These are phyloP conservation scores for Diceros bicornis DNA, from an alignment of 2,797 vertebrate species.

Conservation along the genomic window DNA sequence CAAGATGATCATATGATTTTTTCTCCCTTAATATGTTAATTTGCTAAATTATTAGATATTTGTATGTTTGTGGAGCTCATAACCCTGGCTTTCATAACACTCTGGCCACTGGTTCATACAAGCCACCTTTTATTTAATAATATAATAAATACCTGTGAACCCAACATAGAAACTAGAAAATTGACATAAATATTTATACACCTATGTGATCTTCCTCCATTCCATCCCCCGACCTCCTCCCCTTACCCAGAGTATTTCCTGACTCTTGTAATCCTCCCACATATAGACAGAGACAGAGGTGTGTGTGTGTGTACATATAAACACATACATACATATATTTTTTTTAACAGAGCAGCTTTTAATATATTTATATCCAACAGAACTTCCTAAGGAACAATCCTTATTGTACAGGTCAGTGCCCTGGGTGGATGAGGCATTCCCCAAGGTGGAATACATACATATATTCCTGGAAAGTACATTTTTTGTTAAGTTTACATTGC, in stretches of 20 bases:
- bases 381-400: slow-evolving; percentile 61
- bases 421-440: slow-evolving; percentile 14
- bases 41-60: not conserved
- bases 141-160: not conserved
- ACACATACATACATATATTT: not conserved
- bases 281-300: too few relatives aligned
- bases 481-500: not conserved
- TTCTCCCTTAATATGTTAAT: not conserved
- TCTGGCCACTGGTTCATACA: not conserved
- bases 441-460: not conserved
- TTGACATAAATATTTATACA: not conserved
- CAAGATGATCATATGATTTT: not conserved
- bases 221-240: not conserved
- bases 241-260: not conserved
- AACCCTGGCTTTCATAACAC: not conserved
- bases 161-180: not conserved
- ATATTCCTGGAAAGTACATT: not conserved
- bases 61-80: not conserved
- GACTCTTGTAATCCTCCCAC: not conserved
- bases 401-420: slow-evolving; percentile 85
- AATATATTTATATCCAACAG: slow-evolving; percentile 85
- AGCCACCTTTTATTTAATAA: not conserved
- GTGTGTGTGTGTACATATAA: not conserved
- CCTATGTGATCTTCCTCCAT: not conserved
- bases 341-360: slow-evolving; percentile 76